phyloP scores from a whole-genome alignment of 2,113 vertebrate species.

The Acrocephalus arundinaceus region DNA sequence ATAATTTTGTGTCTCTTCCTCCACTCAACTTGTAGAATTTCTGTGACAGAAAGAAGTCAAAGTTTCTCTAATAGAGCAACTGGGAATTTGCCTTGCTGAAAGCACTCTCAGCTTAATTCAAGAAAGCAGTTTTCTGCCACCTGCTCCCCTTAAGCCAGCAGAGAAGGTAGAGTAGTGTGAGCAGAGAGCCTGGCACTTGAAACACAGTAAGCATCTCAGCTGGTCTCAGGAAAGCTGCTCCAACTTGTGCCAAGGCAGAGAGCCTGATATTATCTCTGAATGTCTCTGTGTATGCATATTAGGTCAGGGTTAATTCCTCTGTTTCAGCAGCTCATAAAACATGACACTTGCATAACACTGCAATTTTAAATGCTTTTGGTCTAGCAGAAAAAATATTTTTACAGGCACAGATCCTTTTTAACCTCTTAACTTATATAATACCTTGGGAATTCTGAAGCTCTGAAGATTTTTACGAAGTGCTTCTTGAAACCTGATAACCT shows the following conservation, averaged over 20 bases:
- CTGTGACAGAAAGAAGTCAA: not conserved
- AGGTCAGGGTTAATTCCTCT: not conserved
- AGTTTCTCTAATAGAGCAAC: not conserved
- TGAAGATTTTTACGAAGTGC: not conserved
- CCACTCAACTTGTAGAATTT: not conserved
- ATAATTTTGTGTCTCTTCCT: not conserved
- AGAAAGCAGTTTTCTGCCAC: not conserved
- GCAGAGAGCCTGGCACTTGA: not conserved
- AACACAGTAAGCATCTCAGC: not conserved
- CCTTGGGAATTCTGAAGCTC: not conserved
- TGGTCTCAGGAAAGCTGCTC: not conserved
- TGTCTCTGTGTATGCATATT: not conserved
- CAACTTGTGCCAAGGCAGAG: not conserved
- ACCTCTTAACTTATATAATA: not conserved
- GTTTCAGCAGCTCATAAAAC: conserved; percentile 14
- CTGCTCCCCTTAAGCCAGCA: not conserved
- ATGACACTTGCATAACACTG: not conserved
- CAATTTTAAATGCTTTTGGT: not conserved
- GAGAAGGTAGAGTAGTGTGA: not conserved
- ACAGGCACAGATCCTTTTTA: not conserved
- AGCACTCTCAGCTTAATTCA: not conserved
- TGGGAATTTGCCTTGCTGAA: not conserved
- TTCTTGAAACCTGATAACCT: not conserved
- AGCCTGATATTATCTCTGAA: not conserved
- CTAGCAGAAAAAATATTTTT: not conserved